Conservation (phyloP, 2,888 invertebrate genomes). For the Linyphia triangularis region DNA sequence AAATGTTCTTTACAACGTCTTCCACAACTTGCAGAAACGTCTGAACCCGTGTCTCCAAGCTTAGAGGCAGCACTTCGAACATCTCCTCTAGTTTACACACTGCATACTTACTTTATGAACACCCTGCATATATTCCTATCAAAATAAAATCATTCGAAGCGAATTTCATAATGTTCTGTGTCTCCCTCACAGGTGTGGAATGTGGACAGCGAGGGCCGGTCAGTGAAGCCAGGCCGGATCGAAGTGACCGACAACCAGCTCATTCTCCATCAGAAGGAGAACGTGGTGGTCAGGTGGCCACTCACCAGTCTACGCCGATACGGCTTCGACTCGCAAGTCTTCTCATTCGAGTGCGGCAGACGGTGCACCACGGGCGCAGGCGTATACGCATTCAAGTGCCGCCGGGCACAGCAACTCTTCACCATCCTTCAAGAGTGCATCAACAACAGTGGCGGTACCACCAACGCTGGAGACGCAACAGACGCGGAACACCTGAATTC, state of each 20-base stretch:
- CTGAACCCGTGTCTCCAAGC: no score
- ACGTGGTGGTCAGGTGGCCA: conserved; percentile 90
- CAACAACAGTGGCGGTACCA: conserved; percentile 28
- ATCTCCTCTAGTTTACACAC: no score
- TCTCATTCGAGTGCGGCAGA: conserved; percentile 94
- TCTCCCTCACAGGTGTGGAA: conserved; percentile 85
- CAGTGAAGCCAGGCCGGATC: conserved; percentile 89
- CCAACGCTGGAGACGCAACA: neutral
- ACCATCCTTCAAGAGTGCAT: conserved; percentile 81
- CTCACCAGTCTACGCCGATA: conserved; percentile 86
- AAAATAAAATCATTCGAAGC: neutral
- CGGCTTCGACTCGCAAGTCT: conserved; percentile 92
- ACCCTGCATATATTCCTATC: neutral
- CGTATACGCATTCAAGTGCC: conserved; percentile 95
- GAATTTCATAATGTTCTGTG: neutral
- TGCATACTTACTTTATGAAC: no score
- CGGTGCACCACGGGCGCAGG: conserved; percentile 92
- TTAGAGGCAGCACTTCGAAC: no score
- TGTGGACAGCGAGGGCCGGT: conserved; percentile 88
- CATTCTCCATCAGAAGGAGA: conserved; percentile 87
- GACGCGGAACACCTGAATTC: neutral
- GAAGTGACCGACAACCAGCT: conserved; percentile 93
- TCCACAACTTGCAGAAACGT: neutral
- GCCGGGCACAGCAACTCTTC: conserved; percentile 91
- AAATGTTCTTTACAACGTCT: neutral